A percentile compares a stretch with the other conserved stretches of the same genome.
phyloP scores from a whole-genome alignment of 35 echinoderm and acorn worm species.

The Anneissia japonica region DNA sequence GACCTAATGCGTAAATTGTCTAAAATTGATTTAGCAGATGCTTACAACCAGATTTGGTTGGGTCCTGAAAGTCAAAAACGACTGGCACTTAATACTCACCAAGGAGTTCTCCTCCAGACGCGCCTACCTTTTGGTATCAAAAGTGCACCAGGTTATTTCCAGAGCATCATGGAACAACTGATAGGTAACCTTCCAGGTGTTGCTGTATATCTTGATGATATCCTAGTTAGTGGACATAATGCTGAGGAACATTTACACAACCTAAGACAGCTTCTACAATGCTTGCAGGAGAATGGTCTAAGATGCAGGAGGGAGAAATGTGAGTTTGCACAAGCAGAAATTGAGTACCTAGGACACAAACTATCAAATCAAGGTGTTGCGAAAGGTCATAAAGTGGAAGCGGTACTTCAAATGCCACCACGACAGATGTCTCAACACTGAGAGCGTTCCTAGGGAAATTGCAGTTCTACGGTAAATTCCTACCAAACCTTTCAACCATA shows the following conservation, averaged over 20 bases:
- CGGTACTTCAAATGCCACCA: slow-evolving; percentile 23
- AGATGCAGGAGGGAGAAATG: not conserved
- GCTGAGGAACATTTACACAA: not conserved
- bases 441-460: slow-evolving; percentile 50
- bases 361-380: not conserved
- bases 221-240: not conserved
- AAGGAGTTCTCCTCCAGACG: not conserved
- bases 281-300: not conserved
- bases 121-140: not conserved
- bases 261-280: not conserved
- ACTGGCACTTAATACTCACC: not conserved
- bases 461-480: slow-evolving; percentile 64
- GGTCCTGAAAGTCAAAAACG: not conserved
- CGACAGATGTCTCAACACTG: slow-evolving; percentile 34
- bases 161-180: not conserved
- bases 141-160: not conserved
- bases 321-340: not conserved
- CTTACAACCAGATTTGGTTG: not conserved
- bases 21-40: not conserved
- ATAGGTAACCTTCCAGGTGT: not conserved
- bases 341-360: not conserved
- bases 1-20: not conserved
- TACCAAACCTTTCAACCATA: slow-evolving; percentile 54
- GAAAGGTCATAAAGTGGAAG: slow-evolving; percentile 41
- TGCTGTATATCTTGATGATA: not conserved